Conservation (phyloP, 2,888 invertebrate species). For the Trissolcus japonicus region DNA sequence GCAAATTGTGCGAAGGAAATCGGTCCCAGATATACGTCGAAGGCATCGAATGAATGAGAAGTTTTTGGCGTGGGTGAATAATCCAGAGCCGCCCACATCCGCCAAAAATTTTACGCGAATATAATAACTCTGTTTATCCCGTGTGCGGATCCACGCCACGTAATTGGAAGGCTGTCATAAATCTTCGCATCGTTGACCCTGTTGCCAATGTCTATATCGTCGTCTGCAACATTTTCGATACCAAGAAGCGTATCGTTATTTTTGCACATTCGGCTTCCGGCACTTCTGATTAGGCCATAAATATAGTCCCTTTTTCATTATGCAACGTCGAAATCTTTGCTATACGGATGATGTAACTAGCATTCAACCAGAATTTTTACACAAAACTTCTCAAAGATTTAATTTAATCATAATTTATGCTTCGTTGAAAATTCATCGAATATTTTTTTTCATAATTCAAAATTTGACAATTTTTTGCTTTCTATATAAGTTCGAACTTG, state of each 20-base stretch:
- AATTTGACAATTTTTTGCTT: constrained; percentile 16
- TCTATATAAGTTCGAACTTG: background rate
- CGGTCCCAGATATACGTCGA: constrained; percentile 42
- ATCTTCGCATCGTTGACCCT: constrained; percentile 56
- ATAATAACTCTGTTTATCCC: constrained; percentile 55
- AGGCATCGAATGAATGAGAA: constrained; percentile 40
- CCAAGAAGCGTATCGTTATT: constrained; percentile 13
- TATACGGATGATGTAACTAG: no score
- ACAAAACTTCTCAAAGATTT: no score
- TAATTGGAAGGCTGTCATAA: constrained; percentile 57
- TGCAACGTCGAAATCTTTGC: no score
- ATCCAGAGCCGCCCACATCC: constrained; percentile 59
- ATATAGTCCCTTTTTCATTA: constrained; percentile 21
- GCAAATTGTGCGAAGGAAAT: constrained; percentile 41
- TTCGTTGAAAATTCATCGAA: no score
- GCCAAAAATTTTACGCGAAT: constrained; percentile 53
- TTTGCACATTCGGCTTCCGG: constrained; percentile 50
- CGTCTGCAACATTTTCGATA: constrained; percentile 34
- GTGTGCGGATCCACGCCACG: constrained; percentile 43
- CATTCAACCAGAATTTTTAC: no score
- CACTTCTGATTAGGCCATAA: constrained; percentile 39
- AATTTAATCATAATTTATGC: no score
- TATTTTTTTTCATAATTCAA: constrained; percentile 20
- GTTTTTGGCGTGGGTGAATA: constrained; percentile 56
- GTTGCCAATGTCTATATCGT: constrained; percentile 33